Evolutionary conservation across 2,113 vertebrate species (phyloP).

Genomic region (Scomber scombrus): DNA sequence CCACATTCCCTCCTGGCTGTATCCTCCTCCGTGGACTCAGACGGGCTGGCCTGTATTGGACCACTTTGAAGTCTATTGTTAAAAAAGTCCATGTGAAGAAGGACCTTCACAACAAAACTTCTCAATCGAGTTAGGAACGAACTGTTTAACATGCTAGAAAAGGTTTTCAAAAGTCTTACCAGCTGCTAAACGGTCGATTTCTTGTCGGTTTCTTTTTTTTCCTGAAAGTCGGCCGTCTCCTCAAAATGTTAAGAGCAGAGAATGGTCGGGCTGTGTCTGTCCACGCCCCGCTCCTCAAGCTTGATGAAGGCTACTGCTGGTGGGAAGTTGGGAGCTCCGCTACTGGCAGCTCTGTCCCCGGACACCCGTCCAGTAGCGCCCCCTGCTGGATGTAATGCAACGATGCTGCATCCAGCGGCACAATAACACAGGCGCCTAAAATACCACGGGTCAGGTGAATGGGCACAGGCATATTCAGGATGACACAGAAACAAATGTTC

Average conservation of each 20-base stretch:
- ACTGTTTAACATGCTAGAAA: background rate
- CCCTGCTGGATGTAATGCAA: conserved; percentile 50
- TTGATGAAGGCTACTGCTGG: conserved; percentile 53
- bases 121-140: background rate
- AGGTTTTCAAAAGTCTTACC: conserved; percentile 50
- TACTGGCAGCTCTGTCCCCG: conserved; percentile 20
- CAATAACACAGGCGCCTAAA: background rate
- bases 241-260: conserved; percentile 22
- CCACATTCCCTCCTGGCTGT: conserved; percentile 46
- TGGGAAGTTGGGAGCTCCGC: conserved; percentile 43
- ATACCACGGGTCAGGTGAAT: background rate
- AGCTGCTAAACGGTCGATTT: conserved; percentile 27
- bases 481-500: no score
- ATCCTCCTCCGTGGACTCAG: conserved; percentile 31
- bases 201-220: conserved; percentile 9
- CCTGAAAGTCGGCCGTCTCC: conserved; percentile 54
- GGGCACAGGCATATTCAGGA: background rate
- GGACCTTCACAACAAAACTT: conserved; percentile 14
- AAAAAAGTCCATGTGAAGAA: conserved; percentile 53
- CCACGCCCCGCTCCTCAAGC: conserved; percentile 75
- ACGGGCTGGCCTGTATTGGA: conserved; percentile 46
- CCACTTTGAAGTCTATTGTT: conserved; percentile 53
- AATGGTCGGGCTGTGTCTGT: conserved; percentile 45
- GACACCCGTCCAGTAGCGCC: conserved; percentile 2
- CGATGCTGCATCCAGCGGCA: background rate